Conservation (phyloP, 2,797 vertebrate genomes). For the Picus viridis region DNA sequence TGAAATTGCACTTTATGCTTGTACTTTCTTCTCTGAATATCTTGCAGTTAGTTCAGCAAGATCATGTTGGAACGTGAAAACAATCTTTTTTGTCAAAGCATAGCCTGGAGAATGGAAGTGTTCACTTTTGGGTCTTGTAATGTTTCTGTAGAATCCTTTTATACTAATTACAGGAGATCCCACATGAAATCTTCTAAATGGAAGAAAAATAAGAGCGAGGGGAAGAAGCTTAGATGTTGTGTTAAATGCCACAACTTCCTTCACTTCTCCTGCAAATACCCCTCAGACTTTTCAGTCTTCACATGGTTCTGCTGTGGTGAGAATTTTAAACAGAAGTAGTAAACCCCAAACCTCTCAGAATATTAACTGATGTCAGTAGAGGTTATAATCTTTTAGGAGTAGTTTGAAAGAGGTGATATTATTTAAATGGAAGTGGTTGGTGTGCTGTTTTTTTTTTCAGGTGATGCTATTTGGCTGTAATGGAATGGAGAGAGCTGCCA, state of each 20-base stretch:
- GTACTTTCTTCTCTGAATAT: neutral
- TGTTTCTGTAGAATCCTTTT: neutral
- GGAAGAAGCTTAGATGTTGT: neutral
- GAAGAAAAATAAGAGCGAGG: neutral
- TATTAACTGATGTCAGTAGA: neutral
- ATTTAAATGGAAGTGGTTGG: neutral
- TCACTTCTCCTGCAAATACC: neutral
- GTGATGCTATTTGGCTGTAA: neutral
- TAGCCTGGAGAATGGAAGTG: neutral
- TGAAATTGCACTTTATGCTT: neutral
- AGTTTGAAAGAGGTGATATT: neutral
- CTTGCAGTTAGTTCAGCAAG: neutral
- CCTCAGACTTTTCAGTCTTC: neutral
- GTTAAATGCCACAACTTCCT: neutral
- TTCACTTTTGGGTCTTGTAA: neutral
- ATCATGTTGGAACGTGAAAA: neutral
- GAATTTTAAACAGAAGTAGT: neutral
- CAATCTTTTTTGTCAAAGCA: rapidly evolving
- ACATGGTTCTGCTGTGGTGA: neutral
- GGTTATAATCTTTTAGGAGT: neutral
- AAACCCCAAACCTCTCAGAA: neutral
- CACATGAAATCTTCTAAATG: neutral
- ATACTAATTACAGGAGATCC: neutral
- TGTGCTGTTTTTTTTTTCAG: neutral
- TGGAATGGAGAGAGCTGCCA: neutral